Conservation (phyloP, 1,140 invertebrate species). For the Meloidogyne floridensis region DNA sequence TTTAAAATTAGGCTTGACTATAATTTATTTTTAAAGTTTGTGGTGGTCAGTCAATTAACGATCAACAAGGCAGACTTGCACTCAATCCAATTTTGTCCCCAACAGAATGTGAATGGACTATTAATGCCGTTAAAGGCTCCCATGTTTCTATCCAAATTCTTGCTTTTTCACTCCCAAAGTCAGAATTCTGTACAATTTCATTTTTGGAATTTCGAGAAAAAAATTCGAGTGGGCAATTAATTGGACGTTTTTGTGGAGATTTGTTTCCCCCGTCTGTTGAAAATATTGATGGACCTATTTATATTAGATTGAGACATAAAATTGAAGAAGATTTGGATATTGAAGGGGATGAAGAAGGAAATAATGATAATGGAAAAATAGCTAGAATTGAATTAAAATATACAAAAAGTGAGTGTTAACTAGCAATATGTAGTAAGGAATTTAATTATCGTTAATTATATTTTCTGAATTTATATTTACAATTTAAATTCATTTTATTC, state of each 20-base stretch:
- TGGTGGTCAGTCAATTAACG: constrained; percentile 32
- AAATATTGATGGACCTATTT: constrained; percentile 38
- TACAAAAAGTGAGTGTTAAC: background rate
- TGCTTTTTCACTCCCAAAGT: constrained; percentile 37
- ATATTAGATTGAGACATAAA: constrained; percentile 39
- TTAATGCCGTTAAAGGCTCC: constrained; percentile 33
- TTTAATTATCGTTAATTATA: background rate
- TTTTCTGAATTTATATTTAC: no score
- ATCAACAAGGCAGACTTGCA: constrained; percentile 17
- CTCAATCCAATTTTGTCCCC: constrained; percentile 23
- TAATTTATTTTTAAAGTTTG: constrained; percentile 42
- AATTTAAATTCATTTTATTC: background rate
- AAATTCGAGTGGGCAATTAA: constrained; percentile 44
- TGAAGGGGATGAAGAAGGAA: background rate
- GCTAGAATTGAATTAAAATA: constrained; percentile 13
- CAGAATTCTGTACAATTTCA: constrained; percentile 53
- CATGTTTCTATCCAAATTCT: constrained; percentile 25
- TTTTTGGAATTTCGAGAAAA: constrained; percentile 50
- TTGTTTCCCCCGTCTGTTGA: constrained; percentile 12
- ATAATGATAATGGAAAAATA: background rate
- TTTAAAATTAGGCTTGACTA: no score
- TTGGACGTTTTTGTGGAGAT: constrained; percentile 50
- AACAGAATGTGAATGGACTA: constrained; percentile 44
- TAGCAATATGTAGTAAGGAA: background rate
- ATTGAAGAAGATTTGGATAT: background rate